These are phyloP conservation scores for Lithophane leautieri DNA, from an alignment of 2,888 invertebrate species.

Conservation along the genomic window DNA sequence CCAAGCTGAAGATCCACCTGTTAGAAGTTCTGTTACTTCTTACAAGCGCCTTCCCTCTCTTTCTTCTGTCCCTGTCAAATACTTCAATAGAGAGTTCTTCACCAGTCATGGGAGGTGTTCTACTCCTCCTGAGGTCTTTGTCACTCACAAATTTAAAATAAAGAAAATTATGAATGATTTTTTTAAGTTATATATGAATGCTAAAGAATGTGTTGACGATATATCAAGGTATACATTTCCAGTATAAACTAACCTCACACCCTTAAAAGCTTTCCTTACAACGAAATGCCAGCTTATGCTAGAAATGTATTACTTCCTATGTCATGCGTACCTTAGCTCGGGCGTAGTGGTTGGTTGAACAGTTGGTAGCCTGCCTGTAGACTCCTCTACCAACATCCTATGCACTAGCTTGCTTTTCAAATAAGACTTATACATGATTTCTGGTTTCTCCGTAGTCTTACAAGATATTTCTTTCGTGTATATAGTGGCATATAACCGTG, in stretches of 20 bases:
- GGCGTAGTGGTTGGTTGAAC: neutral
- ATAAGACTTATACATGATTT: neutral
- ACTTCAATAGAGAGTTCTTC: neutral
- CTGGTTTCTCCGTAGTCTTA: slow-evolving; percentile 5
- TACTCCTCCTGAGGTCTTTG: neutral
- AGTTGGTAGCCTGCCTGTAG: neutral
- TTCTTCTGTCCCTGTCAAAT: neutral
- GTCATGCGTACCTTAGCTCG: slow-evolving; percentile 1
- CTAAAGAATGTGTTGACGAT: too few species aligned
- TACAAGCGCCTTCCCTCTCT: neutral
- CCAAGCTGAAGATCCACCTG: too few species aligned
- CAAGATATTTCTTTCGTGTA: neutral
- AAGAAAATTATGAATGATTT: too few species aligned
- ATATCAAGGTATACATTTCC: too few species aligned
- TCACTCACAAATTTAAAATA: neutral
- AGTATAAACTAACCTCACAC: too few species aligned
- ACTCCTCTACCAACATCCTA: neutral
- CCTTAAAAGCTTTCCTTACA: too few species aligned
- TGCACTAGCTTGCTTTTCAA: neutral
- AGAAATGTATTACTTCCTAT: too few species aligned
- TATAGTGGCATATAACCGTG: neutral
- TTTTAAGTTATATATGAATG: too few species aligned
- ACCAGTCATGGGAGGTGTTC: neutral
- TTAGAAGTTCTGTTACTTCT: too few species aligned
- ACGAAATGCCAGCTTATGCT: too few species aligned